A percentile compares a stretch with the other conserved stretches of the same genome.
phyloP scores from a whole-genome alignment of 30 jellyfish, hydroid and myxozoan species.

The Nemopilema nomurai region DNA sequence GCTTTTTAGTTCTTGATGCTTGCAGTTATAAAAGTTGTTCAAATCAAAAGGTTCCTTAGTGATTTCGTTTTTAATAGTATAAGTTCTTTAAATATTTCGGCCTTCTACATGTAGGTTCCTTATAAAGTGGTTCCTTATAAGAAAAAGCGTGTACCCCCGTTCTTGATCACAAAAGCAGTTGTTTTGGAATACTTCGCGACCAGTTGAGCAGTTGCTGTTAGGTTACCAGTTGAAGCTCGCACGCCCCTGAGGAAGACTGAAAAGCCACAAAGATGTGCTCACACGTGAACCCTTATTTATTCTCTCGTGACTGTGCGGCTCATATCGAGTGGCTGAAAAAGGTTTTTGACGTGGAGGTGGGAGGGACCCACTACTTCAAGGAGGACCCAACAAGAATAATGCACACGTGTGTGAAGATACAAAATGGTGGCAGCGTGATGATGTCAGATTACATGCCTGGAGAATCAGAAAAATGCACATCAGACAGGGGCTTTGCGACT shows the following conservation, averaged over 20 bases:
- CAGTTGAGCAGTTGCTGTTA: background rate
- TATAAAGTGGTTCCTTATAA: too few relatives aligned
- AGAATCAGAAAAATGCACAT: constrained; percentile 15
- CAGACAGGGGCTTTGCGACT: constrained; percentile 44
- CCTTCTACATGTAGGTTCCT: too few relatives aligned
- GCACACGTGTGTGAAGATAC: constrained; percentile 51
- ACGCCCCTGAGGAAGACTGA: background rate
- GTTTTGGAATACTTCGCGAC: background rate
- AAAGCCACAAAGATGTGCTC: constrained; percentile 47
- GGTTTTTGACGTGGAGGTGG: constrained; percentile 52
- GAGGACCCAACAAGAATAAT: constrained; percentile 35
- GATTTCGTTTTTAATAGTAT: too few relatives aligned
- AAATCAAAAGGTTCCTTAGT: too few relatives aligned
- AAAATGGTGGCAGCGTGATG: constrained; percentile 53
- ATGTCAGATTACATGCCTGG: constrained; percentile 52
- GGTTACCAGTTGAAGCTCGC: background rate
- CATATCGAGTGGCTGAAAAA: constrained; percentile 48
- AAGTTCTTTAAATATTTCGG: too few relatives aligned
- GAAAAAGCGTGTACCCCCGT: background rate
- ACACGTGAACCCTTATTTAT: constrained; percentile 23
- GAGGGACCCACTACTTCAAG: constrained; percentile 31
- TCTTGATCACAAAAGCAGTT: background rate
- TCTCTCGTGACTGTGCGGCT: constrained; percentile 36
- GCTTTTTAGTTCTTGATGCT: too few relatives aligned
- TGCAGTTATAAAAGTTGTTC: too few relatives aligned